Percentiles rank a stretch among this genome's conserved stretches.
phyloP scores from a whole-genome alignment of 2,113 vertebrate species.

The Percopsis transmontana region DNA sequence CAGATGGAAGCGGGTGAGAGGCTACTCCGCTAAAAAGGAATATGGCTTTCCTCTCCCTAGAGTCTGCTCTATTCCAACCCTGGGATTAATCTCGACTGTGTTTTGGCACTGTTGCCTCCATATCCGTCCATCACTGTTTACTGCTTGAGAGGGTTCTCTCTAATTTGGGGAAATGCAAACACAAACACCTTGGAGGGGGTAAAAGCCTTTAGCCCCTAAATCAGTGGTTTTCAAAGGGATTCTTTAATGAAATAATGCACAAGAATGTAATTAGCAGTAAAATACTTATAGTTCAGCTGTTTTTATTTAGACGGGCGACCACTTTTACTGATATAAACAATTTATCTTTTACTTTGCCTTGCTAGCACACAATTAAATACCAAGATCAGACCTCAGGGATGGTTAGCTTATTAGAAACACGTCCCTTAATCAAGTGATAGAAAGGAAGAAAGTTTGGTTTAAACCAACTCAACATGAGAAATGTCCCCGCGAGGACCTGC shows the following conservation, averaged over 20 bases:
- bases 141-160: constrained; percentile 36
- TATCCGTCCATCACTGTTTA: constrained; percentile 46
- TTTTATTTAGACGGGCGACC: too few relatives aligned
- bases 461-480: too few relatives aligned
- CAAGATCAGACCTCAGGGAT: constrained; percentile 14
- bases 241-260: too few relatives aligned
- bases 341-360: constrained; percentile 5
- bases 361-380: constrained; percentile 18
- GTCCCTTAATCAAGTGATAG: constrained; percentile 1
- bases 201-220: constrained; percentile 18
- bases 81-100: constrained; percentile 66
- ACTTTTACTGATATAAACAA: too few relatives aligned
- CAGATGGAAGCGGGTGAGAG: constrained; percentile 34
- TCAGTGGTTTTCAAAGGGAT: constrained; percentile 36
- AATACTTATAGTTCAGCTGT: too few relatives aligned
- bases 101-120: constrained; percentile 51
- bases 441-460: background rate
- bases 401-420: constrained; percentile 16
- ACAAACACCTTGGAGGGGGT: constrained; percentile 24
- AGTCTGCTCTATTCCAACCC: constrained; percentile 48
- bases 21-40: constrained; percentile 19
- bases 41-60: constrained; percentile 42
- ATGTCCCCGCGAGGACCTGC: too few relatives aligned
- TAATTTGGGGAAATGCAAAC: constrained; percentile 48
- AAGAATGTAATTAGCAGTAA: too few relatives aligned